Base-by-base conservation (phyloP, 2,797 vertebrate genomes). In the Astyanax mexicanus region DNA sequence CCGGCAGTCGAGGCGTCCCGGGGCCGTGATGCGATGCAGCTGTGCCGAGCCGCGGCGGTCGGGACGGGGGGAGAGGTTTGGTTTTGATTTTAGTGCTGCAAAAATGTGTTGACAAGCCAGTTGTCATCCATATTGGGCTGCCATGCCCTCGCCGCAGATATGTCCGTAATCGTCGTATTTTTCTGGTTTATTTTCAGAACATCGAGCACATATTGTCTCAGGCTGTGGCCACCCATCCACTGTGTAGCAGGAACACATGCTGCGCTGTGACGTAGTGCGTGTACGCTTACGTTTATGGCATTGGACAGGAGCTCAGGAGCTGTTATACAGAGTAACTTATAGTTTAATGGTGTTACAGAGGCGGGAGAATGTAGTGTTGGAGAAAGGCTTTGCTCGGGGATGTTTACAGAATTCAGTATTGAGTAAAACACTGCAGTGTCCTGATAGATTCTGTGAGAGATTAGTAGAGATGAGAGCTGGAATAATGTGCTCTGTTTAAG, bases 21-120 rank as follows among this genome's bases (percentile, higher is more conserved):
- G 77, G 67, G 64, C 83, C 47, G 4, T 69, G 80, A 85, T 86
- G 64, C 54, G 71, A 82, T 85, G 29, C 81, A 87, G 85, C 85
- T 85, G 86, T 69, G 73, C 70, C 17, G 66, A 73, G 57, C 25
- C 25, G 66, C 19, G 27, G 60, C 60, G 78, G 69, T 81, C 68
- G 49, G 66, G 37, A 42, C 0, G 11, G 19, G 42, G 25, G 37
- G 60, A 42, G 60, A 38, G 12, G 38, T 71, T 74, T 60, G 52
- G 57, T 77, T 62, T 84, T 52, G 29, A 70, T 71, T 60, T 47
- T 45, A 60, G 40, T 68, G 12, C 49, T 60, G 69, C 38, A 75
- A 72, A 80, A 84, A 60, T 40, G 60, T 80, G 83, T 85, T 75
- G 75, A 85, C 84, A 84, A 69, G 75, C 57, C 79, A 23, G 73